phyloP scores from a whole-genome alignment of 1,140 invertebrate genomes.

The Oedothorax gibbosus region DNA sequence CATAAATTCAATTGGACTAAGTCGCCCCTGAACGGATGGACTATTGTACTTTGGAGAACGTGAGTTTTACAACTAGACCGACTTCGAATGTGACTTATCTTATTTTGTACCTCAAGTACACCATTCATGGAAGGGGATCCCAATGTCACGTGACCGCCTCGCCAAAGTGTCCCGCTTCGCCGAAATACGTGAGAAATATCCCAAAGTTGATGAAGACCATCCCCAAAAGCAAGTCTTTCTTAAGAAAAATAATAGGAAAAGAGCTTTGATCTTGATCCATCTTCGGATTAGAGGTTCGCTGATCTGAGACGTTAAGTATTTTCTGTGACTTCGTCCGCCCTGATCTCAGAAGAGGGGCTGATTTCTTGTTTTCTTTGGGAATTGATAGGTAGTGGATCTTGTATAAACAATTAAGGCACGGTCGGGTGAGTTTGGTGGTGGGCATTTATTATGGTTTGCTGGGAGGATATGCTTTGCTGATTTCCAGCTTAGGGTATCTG shows the following conservation, averaged over 20 bases:
- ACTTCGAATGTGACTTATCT: too few species aligned
- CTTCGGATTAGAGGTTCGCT: slow-evolving; percentile 22
- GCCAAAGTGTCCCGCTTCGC: slow-evolving; percentile 25
- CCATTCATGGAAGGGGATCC: background rate
- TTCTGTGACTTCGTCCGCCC: slow-evolving; percentile 3
- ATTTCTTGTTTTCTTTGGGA: slow-evolving; percentile 11
- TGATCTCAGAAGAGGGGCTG: slow-evolving; percentile 7
- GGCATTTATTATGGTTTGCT: too few species aligned
- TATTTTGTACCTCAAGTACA: too few species aligned
- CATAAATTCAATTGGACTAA: too few species aligned
- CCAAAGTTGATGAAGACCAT: slow-evolving; percentile 17
- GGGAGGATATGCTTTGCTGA: too few species aligned
- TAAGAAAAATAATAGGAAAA: background rate
- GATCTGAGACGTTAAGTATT: slow-evolving; percentile 34
- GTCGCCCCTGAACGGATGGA: too few species aligned
- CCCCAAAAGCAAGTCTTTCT: too few species aligned
- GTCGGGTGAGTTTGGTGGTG: background rate
- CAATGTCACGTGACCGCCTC: slow-evolving; percentile 18
- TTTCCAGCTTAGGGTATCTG: too few species aligned
- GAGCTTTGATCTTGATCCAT: slow-evolving; percentile 30
- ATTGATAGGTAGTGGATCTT: background rate
- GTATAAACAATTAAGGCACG: slow-evolving; percentile 14
- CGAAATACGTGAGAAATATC: slow-evolving; percentile 36
- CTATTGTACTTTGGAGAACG: too few species aligned
- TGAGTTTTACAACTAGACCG: too few species aligned